Base-by-base conservation (phyloP, 2,888 invertebrate genomes). In the Sarcophaga rosellei region DNA sequence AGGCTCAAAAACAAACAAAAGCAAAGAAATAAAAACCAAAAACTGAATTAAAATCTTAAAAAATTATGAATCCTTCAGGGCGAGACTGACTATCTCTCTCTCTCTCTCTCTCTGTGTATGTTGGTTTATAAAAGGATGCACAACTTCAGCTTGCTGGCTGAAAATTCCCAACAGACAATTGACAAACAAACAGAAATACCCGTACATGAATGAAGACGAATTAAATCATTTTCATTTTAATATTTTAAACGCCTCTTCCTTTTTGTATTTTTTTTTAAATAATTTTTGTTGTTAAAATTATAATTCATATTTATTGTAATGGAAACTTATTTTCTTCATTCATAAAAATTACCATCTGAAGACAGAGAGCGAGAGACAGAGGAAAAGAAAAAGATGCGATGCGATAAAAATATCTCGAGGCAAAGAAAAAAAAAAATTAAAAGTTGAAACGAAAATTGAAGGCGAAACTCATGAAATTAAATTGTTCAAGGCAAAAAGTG, bases 251-350 rank as follows among this genome's bases (percentile, higher is more conserved):
- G 53, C 15, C 53, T 53, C 17, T 53, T 53, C 53, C 47, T 47
- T 15, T 47, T 47, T 77, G 72, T 77, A 72, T 0, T 4, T 25
- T 35, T 6, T 35, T 35, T 35, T 10, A 35, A 35, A 35, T 35
- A 35, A 35, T 35, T 35, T 35, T 35, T 35, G 35, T 35, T 35
- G 35, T 65, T 70, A 68, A 70, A 80, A 84, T 80, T 69, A 84
- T 84, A 84, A 80, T 84, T 84, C 79, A 80, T 84, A 84, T 84
- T 84, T 80, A 84, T 80, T 84, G 84, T 84, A 86, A 86, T 86
- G 86, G 83, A 86, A 86, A 86, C 79, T 86, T 80, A 68, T 70
- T 74, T 79, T 35, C 63, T 61, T 61, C 25, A 81, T 69, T 75
- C 68, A 57, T 20, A 35, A 74, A 80, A 61, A 15, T 57, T 57